Evolutionary conservation across 2,888 invertebrate species (phyloP), one percentile per base, ranked within the genome.

Genomic region (Fabriciana adippe): DNA sequence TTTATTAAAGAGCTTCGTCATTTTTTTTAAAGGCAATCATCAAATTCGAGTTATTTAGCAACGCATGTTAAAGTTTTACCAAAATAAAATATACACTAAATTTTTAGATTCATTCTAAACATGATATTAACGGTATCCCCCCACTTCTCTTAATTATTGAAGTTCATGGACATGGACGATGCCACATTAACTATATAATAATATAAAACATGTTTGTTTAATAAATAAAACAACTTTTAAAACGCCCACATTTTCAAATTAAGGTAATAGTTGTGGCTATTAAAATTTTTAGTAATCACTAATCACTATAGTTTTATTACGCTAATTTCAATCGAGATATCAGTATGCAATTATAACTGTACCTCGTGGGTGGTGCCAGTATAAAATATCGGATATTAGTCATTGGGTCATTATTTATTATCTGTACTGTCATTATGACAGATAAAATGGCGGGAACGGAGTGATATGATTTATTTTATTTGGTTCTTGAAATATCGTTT

Each of bases 321-420:
- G 60, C 35, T 66, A 66, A 66, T 66, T 59, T 66, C 59, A 54
- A 60, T 66, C 66, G 54, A 56, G 55, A 61, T 69, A 62, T 60
- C 54, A 53, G 55, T 64, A 67, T 21, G 63, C 59, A 60, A 69
- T 67, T 48, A 70, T 70, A 70, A 64, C 60, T 60, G 69, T 67
- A 45, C 51, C 14, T 31, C 55, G 64, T 67, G 67, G 69, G 67
- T 70, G 67, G 63, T 64, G 53, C 50, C 51, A 41, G 50, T 18
- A 51, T 61, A 61, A 59, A 48, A 59, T 35, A 62, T 67, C 62
- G 56, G 63, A 67, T 63, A 63, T 63, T 63, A 63, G 57, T 67
- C 67, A 63, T 67, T 63, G 66, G 66, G 47, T 55, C 65, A 41
- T 69, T 66, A 66, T 69, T 69, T 69, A 69, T 66, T 69, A 69